Evolutionary conservation across 2,113 vertebrate genomes (phyloP), one percentile per base, ranked within the genome.

Genomic region (Eurypyga helias): DNA sequence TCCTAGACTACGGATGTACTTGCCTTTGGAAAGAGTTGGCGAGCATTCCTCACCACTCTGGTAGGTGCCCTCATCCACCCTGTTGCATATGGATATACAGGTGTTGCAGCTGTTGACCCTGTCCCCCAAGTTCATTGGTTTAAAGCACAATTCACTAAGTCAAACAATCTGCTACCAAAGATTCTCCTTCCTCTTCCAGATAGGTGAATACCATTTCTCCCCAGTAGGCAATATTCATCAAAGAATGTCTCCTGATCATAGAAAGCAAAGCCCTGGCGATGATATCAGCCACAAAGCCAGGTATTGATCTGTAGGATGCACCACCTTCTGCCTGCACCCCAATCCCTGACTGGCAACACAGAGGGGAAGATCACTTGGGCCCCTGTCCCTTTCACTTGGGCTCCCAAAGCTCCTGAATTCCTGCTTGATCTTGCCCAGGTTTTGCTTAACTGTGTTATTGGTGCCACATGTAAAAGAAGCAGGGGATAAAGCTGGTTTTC

Each of bases 171-270:
- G 25, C 36, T 65, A 77, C 36, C 2, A 2, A 71, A 82, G 66
- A 31, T 76, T 31, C 20, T 71, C 16, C 38, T 65, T 24, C 33
- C 7, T 93, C 13, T 60, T n/a, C 17, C 23, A 52, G 14, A 18
- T 10, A 15, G 19, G 36, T n/a, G 64, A 7, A 58, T 82, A 24
- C 11, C 34, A 36, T 51, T 23, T 57, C 55, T 70, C 18, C 31
- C 13, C 11, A n/a, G 0, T 25, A 82, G 43, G 10, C 34, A 82
- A 26, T 33, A 43, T 57, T 33, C 0, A 2, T 58, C 1, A 0
- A 64, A 41, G 41, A 88, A 55, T 7, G 1, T 43, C 58, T 34
- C 4, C 1, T 34, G 17, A 58, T 58, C 29, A 36, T 10, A 51
- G 60, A 36, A 82, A 52, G 26, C 69, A 66, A 72, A 66, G 21